Evolutionary conservation across 2,888 invertebrate species (phyloP).

Genomic region (Dolomedes plantarius): DNA sequence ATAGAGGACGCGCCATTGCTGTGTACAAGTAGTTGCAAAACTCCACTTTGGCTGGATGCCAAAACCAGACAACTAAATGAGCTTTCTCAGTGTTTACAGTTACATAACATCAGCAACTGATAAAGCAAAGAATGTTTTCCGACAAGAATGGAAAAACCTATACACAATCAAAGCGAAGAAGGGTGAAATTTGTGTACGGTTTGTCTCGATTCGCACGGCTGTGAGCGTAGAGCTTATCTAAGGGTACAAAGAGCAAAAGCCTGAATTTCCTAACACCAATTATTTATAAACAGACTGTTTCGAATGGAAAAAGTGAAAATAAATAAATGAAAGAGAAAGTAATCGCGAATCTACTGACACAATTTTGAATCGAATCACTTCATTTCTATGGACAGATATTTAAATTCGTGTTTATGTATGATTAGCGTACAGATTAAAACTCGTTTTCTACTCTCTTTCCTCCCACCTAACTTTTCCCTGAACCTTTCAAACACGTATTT

Average conservation of each 20-base stretch:
- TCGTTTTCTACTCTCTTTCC: too few species aligned
- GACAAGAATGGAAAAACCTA: conserved; percentile 26
- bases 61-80: conserved; percentile 37
- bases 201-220: neutral
- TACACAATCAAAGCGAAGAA: conserved; percentile 12
- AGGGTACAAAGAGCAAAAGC: conserved; percentile 40
- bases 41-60: conserved; percentile 37
- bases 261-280: conserved; percentile 9
- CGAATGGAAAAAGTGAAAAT: conserved; percentile 14
- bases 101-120: conserved; percentile 56
- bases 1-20: conserved; percentile 41
- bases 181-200: conserved; percentile 36
- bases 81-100: conserved; percentile 62
- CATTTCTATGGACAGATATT: too few species aligned
- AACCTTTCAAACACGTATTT: too few species aligned
- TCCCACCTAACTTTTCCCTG: too few species aligned
- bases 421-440: too few species aligned
- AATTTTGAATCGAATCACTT: too few species aligned
- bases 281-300: conserved; percentile 47
- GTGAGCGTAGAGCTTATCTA: conserved; percentile 18
- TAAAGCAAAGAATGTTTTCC: conserved; percentile 54
- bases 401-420: too few species aligned
- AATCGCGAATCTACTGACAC: neutral
- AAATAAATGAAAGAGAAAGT: neutral
- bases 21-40: conserved; percentile 56